phyloP scores from a whole-genome alignment of 2,888 invertebrate species.

The Spodoptera littoralis region DNA sequence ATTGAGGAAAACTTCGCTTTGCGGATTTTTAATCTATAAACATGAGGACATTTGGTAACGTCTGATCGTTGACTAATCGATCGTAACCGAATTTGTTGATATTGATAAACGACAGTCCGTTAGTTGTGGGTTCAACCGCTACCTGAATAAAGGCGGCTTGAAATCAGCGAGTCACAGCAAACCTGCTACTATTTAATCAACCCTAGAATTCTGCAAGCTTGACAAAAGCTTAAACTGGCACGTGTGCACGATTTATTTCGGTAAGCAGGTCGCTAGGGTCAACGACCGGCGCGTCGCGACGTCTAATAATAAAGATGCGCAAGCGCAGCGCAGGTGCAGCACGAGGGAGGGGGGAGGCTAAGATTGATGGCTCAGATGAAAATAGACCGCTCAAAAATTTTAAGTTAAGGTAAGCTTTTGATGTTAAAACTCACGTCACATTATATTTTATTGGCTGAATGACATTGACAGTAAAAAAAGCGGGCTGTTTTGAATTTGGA shows the following conservation, averaged over 20 bases:
- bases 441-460: conserved; percentile 45
- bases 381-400: conserved; percentile 52
- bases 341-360: conserved; percentile 32
- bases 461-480: conserved; percentile 49
- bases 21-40: neutral
- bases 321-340: conserved; percentile 79
- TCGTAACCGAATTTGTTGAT: neutral
- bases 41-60: neutral
- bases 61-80: neutral
- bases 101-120: neutral
- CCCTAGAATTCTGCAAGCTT: conserved; percentile 53
- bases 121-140: conserved; percentile 3
- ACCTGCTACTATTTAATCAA: conserved; percentile 30
- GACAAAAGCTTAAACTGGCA: conserved; percentile 68
- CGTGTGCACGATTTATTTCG: conserved; percentile 82
- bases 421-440: conserved; percentile 46
- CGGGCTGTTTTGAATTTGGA: conserved; percentile 19
- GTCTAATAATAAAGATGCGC: conserved; percentile 82
- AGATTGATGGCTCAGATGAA: conserved; percentile 61
- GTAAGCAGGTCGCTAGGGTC: conserved; percentile 86
- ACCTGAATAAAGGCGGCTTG: neutral
- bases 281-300: conserved; percentile 83
- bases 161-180: conserved; percentile 13
- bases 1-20: neutral
- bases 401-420: conserved; percentile 51